Base-by-base conservation (phyloP, 2,888 invertebrate genomes). In the Scaptomyza reducta region DNA sequence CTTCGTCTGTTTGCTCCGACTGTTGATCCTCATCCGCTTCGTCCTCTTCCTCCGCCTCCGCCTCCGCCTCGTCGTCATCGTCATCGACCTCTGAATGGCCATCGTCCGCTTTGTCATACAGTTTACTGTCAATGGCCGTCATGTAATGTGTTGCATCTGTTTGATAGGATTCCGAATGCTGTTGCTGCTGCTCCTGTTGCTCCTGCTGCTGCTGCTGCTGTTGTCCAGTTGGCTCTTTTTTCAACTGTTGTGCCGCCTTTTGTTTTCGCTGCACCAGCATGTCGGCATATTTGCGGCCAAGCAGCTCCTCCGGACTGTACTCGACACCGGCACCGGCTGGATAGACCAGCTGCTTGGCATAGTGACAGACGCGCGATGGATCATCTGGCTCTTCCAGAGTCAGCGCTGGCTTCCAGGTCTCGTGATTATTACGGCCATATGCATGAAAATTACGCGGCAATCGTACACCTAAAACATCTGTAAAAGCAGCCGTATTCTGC, bases 311-410 rank as follows among this genome's bases (percentile, higher is more conserved):
- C 0, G 92, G 90, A 67, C 92, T 91, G 53, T 89, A 91, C 68
- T 92, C 92, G 2, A 85, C 74, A 10, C 87, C 89, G 3, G 89
- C 85, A 2, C 90, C 90, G 0, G 87, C 79, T 0, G 92, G 91
- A 75, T 92, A 92, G 0, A 92, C 91, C 9, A 87, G 33, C 22
- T 88, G 70, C 64, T 92, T 91, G 40, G 89, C 89, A 84, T 92
- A 92, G 45, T 89, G 88, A 56, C 92, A 92, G 7, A 87, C 70
- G n/a, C 89, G 89, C 55, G 89, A 89, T 2, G 91, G 90, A 76
- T 92, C 92, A 22, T 87, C 90, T 0, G 92, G 91, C 63, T 92
- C 92, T 47, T 92, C 92, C 1, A 92, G 68, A 40, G 88, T 91
- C 16, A 92, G 64, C 3, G 90, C 89, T n/a, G 91, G 91, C 61